Percentiles rank a stretch among this genome's conserved stretches.
phyloP scores from a whole-genome alignment of 2,888 invertebrate species.

The Ectropis crepuscularia region DNA sequence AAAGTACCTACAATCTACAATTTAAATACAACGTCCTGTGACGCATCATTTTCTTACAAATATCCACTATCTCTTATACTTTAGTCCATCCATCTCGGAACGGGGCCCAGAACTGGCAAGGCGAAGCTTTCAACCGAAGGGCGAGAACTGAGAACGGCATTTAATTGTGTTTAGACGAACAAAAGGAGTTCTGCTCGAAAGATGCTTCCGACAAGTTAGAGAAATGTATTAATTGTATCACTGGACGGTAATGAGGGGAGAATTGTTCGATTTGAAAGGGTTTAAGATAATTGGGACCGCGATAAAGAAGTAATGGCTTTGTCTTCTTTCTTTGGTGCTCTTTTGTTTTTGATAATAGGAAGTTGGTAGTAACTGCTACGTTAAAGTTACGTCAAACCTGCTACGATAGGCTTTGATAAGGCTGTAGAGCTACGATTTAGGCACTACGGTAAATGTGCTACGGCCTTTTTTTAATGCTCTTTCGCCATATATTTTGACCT shows the following conservation, averaged over 20 bases:
- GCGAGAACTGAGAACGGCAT: conserved; percentile 42
- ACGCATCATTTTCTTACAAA: too few species aligned
- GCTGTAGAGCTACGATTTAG: too few species aligned
- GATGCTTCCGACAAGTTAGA: conserved; percentile 13
- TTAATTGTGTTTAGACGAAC: conserved; percentile 47
- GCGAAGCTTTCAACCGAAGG: conserved; percentile 47
- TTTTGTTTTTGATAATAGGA: too few species aligned
- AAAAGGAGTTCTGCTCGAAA: conserved; percentile 18
- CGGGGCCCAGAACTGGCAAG: conserved; percentile 25
- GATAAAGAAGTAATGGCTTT: neutral
- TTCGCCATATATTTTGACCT: too few species aligned
- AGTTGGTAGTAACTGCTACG: too few species aligned
- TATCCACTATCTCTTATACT: conserved; percentile 31
- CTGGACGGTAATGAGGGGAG: conserved; percentile 9
- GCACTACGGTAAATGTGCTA: too few species aligned
- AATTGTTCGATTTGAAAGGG: conserved; percentile 16
- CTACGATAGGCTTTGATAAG: too few species aligned
- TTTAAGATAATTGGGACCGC: neutral
- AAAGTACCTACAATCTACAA: too few species aligned
- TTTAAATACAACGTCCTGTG: too few species aligned
- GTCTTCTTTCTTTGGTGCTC: too few species aligned
- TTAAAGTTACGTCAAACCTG: too few species aligned
- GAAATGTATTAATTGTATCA: conserved; percentile 22
- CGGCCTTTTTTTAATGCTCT: too few species aligned
- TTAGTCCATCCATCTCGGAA: conserved; percentile 25